These are phyloP conservation scores for Bubo scandiacus DNA, from an alignment of 2,113 vertebrate genomes.

Conservation along the genomic window DNA sequence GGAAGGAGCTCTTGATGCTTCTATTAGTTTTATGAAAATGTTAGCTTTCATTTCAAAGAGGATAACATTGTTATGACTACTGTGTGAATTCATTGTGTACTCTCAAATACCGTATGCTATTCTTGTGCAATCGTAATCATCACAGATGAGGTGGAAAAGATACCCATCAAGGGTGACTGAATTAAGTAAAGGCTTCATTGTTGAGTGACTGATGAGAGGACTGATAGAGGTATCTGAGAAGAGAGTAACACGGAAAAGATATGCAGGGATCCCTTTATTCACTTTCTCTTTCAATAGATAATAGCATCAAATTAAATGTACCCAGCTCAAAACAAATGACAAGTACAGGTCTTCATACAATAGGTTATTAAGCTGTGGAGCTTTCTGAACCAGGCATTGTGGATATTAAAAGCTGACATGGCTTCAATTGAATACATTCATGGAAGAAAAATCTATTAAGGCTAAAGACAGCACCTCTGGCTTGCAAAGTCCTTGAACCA, in stretches of 20 bases:
- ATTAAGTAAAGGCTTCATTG: background rate
- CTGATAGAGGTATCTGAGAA: background rate
- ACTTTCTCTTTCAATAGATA: background rate
- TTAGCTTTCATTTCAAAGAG: conserved; percentile 18
- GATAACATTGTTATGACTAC: background rate
- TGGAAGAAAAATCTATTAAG: background rate
- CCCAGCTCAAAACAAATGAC: background rate
- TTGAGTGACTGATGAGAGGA: background rate
- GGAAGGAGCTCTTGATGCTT: conserved; percentile 14
- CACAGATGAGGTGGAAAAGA: background rate
- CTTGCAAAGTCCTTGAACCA: background rate
- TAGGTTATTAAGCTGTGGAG: background rate
- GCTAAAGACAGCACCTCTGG: background rate
- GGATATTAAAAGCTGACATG: background rate
- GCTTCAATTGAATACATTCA: background rate
- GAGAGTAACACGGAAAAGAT: background rate
- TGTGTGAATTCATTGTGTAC: background rate
- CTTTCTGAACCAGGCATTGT: background rate
- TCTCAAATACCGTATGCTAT: background rate
- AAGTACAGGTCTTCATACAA: background rate
- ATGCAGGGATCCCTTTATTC: background rate
- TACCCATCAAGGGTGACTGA: background rate
- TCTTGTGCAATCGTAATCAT: background rate
- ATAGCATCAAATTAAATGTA: background rate
- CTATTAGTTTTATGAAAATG: conserved; percentile 22